A percentile compares a stretch with the other conserved stretches of the same genome.
phyloP scores from a whole-genome alignment of 2,888 invertebrate species.

The Volucella zonaria region DNA sequence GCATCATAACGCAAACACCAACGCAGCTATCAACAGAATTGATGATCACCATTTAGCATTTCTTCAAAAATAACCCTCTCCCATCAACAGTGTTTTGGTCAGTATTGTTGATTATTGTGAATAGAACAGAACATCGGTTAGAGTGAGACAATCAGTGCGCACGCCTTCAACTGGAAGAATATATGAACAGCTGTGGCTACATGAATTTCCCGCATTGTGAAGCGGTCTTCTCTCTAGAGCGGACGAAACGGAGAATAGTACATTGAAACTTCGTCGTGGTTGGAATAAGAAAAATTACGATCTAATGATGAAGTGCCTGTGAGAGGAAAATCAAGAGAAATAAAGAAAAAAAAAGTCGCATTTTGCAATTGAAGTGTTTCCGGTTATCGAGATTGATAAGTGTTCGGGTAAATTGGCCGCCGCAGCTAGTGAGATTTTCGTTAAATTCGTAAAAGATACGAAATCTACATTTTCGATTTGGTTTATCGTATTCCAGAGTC shows the following conservation, averaged over 20 bases:
- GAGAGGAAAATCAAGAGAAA: neutral
- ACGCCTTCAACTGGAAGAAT: constrained; percentile 46
- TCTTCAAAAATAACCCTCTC: constrained; percentile 35
- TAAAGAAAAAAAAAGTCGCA: constrained; percentile 23
- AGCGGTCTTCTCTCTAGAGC: constrained; percentile 47
- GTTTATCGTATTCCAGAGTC: constrained; percentile 45
- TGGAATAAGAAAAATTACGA: constrained; percentile 55
- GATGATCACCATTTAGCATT: neutral
- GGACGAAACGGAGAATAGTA: constrained; percentile 1
- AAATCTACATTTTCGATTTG: constrained; percentile 29
- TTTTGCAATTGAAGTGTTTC: constrained; percentile 34
- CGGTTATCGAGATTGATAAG: constrained; percentile 21
- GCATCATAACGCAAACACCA: neutral
- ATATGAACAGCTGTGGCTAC: constrained; percentile 74
- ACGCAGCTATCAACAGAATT: too few relatives aligned
- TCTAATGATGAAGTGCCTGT: constrained; percentile 58
- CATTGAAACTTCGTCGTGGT: constrained; percentile 32
- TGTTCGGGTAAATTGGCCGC: neutral
- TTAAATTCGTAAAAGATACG: neutral
- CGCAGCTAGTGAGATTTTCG: constrained; percentile 1
- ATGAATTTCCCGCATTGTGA: constrained; percentile 64
- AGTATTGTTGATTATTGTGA: constrained; percentile 51
- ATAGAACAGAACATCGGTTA: constrained; percentile 12
- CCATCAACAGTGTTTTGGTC: constrained; percentile 26
- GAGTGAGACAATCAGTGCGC: constrained; percentile 45